Conservation (phyloP, 2,888 invertebrate species). For the Nemotelus nigrinus region DNA sequence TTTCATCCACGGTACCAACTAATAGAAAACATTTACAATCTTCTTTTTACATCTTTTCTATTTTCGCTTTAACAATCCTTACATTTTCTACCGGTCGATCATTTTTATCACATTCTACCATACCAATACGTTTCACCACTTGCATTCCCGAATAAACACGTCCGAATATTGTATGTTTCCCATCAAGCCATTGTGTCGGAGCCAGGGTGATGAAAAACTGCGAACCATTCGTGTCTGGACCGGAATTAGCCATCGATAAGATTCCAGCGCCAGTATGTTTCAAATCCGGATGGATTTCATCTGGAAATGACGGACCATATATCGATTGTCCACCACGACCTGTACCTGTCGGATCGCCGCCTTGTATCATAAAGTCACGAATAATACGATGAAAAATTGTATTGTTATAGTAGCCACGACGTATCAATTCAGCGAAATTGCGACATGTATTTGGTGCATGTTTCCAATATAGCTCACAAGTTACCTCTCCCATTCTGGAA, state of each 20-base stretch:
- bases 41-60: slow-evolving; percentile 58
- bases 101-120: slow-evolving; percentile 92
- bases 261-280: slow-evolving; percentile 95
- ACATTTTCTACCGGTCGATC: slow-evolving; percentile 92
- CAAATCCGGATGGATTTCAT: slow-evolving; percentile 92
- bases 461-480: slow-evolving; percentile 97
- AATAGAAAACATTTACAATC: neutral
- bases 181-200: slow-evolving; percentile 97
- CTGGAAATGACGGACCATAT: slow-evolving; percentile 93
- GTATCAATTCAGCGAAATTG: slow-evolving; percentile 94
- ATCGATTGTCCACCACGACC: slow-evolving; percentile 97
- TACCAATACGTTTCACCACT: slow-evolving; percentile 90
- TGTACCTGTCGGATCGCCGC: slow-evolving; percentile 97
- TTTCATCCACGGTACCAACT: neutral
- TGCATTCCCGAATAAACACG: slow-evolving; percentile 88
- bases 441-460: slow-evolving; percentile 97
- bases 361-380: slow-evolving; percentile 92
- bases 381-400: slow-evolving; percentile 97
- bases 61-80: slow-evolving; percentile 74
- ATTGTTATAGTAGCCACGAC: slow-evolving; percentile 95
- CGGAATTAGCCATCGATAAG: slow-evolving; percentile 98
- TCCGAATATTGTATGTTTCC: slow-evolving; percentile 97
- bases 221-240: slow-evolving; percentile 95
- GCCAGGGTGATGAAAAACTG: slow-evolving; percentile 98
- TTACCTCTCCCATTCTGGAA: slow-evolving; percentile 88